Conservation (phyloP, 1,140 invertebrate species). For the Ostrea edulis region DNA sequence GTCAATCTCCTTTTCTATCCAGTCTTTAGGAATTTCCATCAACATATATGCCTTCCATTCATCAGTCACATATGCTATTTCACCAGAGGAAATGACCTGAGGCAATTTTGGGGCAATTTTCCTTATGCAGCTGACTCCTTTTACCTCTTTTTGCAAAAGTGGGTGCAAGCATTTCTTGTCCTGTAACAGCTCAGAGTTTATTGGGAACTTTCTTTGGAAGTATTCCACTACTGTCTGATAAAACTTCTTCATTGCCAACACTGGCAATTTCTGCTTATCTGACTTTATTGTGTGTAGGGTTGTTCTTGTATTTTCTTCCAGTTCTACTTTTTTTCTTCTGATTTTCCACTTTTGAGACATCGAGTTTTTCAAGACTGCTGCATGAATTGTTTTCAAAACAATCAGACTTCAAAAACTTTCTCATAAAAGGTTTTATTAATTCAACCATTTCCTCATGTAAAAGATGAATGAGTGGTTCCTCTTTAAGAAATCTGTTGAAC, state of each 20-base stretch:
- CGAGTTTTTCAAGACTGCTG: slow-evolving; percentile 39
- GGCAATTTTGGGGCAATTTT: slow-evolving; percentile 44
- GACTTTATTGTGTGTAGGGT: neutral
- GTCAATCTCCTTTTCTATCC: slow-evolving; percentile 45
- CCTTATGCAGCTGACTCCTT: slow-evolving; percentile 22
- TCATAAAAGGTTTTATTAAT: slow-evolving; percentile 51
- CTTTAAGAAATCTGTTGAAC: slow-evolving; percentile 59
- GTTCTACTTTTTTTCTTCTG: slow-evolving; percentile 47
- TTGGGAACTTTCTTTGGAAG: slow-evolving; percentile 45
- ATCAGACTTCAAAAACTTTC: slow-evolving; percentile 45
- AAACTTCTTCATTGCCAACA: slow-evolving; percentile 50
- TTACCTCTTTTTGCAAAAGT: slow-evolving; percentile 43
- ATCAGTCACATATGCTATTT: slow-evolving; percentile 51
- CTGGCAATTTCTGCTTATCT: slow-evolving; percentile 42
- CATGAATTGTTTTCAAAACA: slow-evolving; percentile 37
- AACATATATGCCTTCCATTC: slow-evolving; percentile 59
- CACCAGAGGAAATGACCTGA: slow-evolving; percentile 16
- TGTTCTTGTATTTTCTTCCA: slow-evolving; percentile 40
- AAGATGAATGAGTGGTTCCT: slow-evolving; percentile 59
- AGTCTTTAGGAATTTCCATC: slow-evolving; percentile 46
- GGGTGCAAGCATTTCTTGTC: slow-evolving; percentile 50
- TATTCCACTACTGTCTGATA: slow-evolving; percentile 47
- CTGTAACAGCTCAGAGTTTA: slow-evolving; percentile 40
- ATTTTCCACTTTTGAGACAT: slow-evolving; percentile 48
- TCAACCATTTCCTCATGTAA: slow-evolving; percentile 50